A percentile compares a stretch with the other conserved stretches of the same genome.
These are phyloP conservation scores for Anolis carolinensis DNA, from an alignment of 2,113 vertebrate species.

Conservation along the genomic window DNA sequence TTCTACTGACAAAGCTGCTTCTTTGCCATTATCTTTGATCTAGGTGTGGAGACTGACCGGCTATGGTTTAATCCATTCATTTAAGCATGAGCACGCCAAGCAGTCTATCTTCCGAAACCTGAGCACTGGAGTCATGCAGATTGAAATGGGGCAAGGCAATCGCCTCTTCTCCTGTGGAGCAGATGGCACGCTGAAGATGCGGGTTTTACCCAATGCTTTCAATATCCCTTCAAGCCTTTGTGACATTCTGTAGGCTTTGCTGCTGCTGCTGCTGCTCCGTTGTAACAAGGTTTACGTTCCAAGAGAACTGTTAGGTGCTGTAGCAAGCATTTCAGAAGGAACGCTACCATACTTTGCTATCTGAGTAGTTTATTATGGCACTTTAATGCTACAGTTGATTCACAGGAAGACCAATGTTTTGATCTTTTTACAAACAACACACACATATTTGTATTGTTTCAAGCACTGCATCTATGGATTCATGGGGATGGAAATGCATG, in stretches of 20 bases:
- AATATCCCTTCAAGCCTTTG: constrained; percentile 88
- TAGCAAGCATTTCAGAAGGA: constrained; percentile 30
- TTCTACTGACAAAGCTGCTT: background rate
- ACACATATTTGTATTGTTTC: constrained; percentile 6
- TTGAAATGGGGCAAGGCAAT: constrained; percentile 87
- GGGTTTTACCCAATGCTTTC: constrained; percentile 92
- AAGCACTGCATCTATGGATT: constrained; percentile 30
- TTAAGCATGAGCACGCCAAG: constrained; percentile 94
- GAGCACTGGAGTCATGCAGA: constrained; percentile 94
- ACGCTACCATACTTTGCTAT: constrained; percentile 47
- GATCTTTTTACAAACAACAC: background rate
- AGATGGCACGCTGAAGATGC: constrained; percentile 96
- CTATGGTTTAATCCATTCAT: constrained; percentile 93
- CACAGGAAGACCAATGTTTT: background rate
- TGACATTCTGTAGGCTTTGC: constrained; percentile 82
- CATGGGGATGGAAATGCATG: constrained; percentile 83
- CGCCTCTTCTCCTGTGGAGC: constrained; percentile 98
- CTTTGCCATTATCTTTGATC: constrained; percentile 36
- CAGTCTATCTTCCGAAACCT: constrained; percentile 98
- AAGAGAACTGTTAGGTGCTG: constrained; percentile 40
- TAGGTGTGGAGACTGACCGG: constrained; percentile 94
- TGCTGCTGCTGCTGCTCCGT: background rate
- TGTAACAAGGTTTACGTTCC: constrained; percentile 20
- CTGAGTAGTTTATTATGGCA: constrained; percentile 52
- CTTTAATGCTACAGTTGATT: constrained; percentile 38